Conservation (phyloP, 1,140 invertebrate genomes). For the Hestina assimilis region DNA sequence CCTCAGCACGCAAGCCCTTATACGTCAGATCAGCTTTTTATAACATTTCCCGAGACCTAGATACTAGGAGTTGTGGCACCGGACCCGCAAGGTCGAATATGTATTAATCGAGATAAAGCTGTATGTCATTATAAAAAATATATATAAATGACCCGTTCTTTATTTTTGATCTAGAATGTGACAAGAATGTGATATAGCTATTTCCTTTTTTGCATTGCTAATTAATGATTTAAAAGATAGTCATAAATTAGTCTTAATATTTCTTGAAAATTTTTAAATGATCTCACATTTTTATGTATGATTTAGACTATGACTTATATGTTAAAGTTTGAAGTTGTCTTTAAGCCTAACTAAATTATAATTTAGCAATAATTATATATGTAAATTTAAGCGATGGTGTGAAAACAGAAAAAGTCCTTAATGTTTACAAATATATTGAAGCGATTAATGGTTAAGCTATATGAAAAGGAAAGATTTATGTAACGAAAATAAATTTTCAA, state of each 20-base stretch:
- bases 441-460: no score
- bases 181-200: constrained; percentile 23
- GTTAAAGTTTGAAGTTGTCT: no score
- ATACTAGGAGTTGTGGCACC: constrained; percentile 33
- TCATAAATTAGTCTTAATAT: no score
- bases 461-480: neutral
- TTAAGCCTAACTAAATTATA: no score
- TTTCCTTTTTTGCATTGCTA: neutral
- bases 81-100: constrained; percentile 61
- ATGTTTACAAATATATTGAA: no score
- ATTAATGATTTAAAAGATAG: neutral
- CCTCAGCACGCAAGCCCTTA: constrained; percentile 47
- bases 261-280: no score
- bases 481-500: neutral
- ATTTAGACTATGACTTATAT: no score
- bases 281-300: no score
- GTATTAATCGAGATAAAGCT: constrained; percentile 34
- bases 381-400: no score
- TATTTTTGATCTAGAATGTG: constrained; percentile 31
- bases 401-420: no score
- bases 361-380: no score
- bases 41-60: constrained; percentile 58
- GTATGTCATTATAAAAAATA: constrained; percentile 39
- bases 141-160: constrained; percentile 24
- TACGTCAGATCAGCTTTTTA: constrained; percentile 65